phyloP scores from a whole-genome alignment of 2,888 invertebrate genomes.

The Pteria penguin region DNA sequence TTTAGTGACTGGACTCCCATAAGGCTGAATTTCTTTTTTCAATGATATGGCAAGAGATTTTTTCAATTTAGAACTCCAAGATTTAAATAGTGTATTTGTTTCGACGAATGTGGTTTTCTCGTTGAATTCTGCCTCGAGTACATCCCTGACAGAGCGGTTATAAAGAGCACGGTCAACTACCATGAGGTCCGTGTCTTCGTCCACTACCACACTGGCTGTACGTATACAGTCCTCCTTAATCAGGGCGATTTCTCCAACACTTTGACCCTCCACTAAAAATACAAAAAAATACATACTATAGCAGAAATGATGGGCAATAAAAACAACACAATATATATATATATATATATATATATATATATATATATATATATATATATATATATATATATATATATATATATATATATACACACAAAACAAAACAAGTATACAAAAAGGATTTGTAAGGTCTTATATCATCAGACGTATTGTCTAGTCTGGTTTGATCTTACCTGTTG shows the following conservation, averaged over 20 bases:
- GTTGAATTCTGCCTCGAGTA: slow-evolving; percentile 74
- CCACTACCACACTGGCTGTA: slow-evolving; percentile 76
- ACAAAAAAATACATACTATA: not conserved
- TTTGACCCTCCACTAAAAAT: slow-evolving; percentile 71
- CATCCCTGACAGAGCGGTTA: slow-evolving; percentile 73
- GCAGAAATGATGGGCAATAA: not conserved
- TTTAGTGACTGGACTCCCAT: slow-evolving; percentile 68
- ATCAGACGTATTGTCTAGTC: too few species aligned
- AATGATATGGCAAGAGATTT: slow-evolving; percentile 77
- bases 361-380: too few species aligned
- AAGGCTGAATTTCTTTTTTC: slow-evolving; percentile 69
- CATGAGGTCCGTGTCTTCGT: slow-evolving; percentile 73
- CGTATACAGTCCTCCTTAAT: slow-evolving; percentile 75
- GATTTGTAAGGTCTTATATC: too few species aligned
- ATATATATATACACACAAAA: too few species aligned
- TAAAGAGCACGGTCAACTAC: slow-evolving; percentile 76
- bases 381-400: too few species aligned
- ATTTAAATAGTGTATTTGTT: slow-evolving; percentile 72
- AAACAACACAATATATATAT: too few species aligned
- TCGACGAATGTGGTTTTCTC: slow-evolving; percentile 77
- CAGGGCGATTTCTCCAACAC: slow-evolving; percentile 79
- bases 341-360: too few species aligned
- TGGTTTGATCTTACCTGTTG: too few species aligned
- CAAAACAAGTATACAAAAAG: too few species aligned
- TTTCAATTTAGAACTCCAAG: slow-evolving; percentile 74